phyloP scores from a whole-genome alignment of 1,140 invertebrate species.

The Drosophila insularis region DNA sequence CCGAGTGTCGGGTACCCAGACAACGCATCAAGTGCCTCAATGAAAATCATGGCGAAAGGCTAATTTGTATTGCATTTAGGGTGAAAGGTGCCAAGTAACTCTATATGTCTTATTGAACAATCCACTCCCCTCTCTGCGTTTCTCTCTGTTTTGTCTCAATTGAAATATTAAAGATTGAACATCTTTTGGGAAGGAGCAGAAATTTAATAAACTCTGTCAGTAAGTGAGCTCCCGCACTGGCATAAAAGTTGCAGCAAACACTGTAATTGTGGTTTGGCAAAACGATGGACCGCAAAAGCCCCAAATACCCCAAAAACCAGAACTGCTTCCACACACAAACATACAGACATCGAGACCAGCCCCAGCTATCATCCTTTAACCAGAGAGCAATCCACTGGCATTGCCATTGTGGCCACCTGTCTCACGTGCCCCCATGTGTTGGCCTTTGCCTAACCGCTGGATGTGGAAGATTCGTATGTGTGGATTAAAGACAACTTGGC shows the following conservation, averaged over 20 bases:
- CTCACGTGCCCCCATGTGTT: slow-evolving; percentile 8
- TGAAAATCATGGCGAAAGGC: slow-evolving; percentile 12
- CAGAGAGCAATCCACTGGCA: background rate
- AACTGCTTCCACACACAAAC: background rate
- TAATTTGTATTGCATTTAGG: slow-evolving; percentile 12
- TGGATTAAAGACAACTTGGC: slow-evolving; percentile 44
- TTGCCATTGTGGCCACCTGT: slow-evolving; percentile 2
- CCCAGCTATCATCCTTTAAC: background rate
- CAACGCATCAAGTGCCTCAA: slow-evolving; percentile 2
- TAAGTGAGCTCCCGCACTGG: slow-evolving; percentile 2
- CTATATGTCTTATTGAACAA: background rate
- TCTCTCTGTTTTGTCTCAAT: background rate
- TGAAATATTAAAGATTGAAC: slow-evolving; percentile 5
- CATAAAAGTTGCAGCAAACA: slow-evolving; percentile 50
- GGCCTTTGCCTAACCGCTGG: background rate
- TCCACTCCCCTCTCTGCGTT: background rate
- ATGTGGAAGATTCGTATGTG: slow-evolving; percentile 10
- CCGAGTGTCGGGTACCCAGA: slow-evolving; percentile 1
- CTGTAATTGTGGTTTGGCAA: slow-evolving; percentile 43
- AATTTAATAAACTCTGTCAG: slow-evolving; percentile 4
- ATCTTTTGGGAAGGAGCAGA: background rate
- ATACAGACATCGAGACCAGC: slow-evolving; percentile 9
- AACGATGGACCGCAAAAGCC: slow-evolving; percentile 41
- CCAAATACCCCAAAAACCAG: slow-evolving; percentile 4
- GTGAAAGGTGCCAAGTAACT: slow-evolving; percentile 7